These are phyloP conservation scores for Drosophila setifemur DNA, from an alignment of 1,140 invertebrate genomes.

Conservation along the genomic window DNA sequence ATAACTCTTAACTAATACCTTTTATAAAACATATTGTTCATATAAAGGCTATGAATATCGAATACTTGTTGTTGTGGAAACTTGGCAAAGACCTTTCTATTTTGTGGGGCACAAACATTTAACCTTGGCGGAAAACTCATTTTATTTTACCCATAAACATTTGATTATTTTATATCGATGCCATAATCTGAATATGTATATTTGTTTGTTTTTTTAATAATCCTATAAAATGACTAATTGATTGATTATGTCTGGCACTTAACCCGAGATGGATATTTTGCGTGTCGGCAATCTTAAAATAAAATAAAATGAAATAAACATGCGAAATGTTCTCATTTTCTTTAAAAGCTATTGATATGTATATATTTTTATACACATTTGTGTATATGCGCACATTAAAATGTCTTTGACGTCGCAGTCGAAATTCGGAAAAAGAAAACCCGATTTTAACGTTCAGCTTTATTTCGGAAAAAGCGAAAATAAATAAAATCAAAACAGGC, in stretches of 20 bases:
- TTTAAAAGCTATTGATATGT: neutral
- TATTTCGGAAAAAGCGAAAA: constrained; percentile 28
- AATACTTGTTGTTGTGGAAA: no score
- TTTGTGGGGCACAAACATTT: no score
- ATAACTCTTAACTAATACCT: no score
- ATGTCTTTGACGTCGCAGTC: constrained; percentile 62
- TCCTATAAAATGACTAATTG: constrained; percentile 26
- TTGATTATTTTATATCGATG: constrained; percentile 1
- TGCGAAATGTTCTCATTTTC: constrained; percentile 16
- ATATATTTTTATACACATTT: neutral
- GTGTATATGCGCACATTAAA: constrained; percentile 33
- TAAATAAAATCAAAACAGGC: constrained; percentile 27
- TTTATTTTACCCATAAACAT: neutral
- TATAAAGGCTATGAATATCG: no score
- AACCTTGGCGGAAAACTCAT: constrained; percentile 16
- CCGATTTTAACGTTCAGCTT: constrained; percentile 25
- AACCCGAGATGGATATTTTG: constrained; percentile 46
- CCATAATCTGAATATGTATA: neutral
- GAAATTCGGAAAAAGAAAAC: constrained; percentile 21
- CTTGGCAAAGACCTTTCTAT: no score
- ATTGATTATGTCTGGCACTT: constrained; percentile 39
- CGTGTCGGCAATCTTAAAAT: constrained; percentile 45
- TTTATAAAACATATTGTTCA: neutral
- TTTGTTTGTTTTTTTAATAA: constrained; percentile 22
- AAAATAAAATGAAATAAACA: constrained; percentile 51